Base-by-base conservation (phyloP, 1,140 invertebrate species). In the Archegozetes longisetosus region DNA sequence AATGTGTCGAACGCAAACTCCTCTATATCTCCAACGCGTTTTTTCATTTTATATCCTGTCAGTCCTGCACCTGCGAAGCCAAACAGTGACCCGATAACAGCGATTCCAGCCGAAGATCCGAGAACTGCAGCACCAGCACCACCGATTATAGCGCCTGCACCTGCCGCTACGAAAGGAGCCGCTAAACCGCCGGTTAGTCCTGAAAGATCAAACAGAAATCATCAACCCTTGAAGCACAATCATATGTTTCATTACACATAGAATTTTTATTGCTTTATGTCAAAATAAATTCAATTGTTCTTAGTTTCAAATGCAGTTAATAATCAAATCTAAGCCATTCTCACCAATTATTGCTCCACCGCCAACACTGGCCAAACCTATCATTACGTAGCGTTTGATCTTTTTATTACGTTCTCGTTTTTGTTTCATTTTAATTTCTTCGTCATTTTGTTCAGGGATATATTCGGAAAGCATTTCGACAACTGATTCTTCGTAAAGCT, bases 21-120 rank as follows among this genome's bases (percentile, higher is more conserved):
- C 71, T 83, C 81, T n/a, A 83, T 74, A 63, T 80, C 79, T 23
- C 82, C 82, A 53, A 83, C 78, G 62, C 82, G 68, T 68, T 80
- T 82, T 58, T 82, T 79, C 82, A 84, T 84, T 71, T 83, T 83
- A 65, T 78, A 82, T 24, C 81, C 80, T 66, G 79, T 77, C 20
- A 83, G 69, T 32, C 81, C 80, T 55, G 81, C 81, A 27, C 82
- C 82, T 61, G 82, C 81, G 6, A 80, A 78, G 40, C 81, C 81
- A 73, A 84, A 83, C 51, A 84, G 67, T 2, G 81, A 82, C 2
- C 80, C 80, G 55, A 83, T 77, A 32, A 83, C 75, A 27, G 81
- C 80, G 9, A 78, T 73, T 20, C 82, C 82, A 25, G 79, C 77
- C 29, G 75, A 72, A 12, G 78, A 76, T 12, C 79, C 76, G 2